Base-by-base conservation (phyloP, 1,140 invertebrate species). In the Trichonephila clavata region DNA sequence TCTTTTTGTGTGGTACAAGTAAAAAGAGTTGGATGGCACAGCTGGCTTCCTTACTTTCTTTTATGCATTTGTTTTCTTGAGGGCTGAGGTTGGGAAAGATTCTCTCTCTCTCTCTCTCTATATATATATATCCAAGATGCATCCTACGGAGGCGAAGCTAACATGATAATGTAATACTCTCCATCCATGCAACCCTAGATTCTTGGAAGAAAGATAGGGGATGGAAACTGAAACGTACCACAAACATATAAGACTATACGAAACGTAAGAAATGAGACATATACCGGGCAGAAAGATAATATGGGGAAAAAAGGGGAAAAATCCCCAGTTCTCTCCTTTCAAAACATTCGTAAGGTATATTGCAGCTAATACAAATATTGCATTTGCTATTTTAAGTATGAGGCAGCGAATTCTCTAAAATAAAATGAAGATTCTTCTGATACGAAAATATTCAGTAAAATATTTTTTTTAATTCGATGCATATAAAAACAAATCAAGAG, bases 41-140 rank as follows among this genome's bases (percentile, higher is more conserved):
- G 81, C 81, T 83, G 81, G 81, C 21, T 83, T 83, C 43, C 81
- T 83, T 50, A 50, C 50, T 50, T 59, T 83, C 81, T 59, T 83
- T 83, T 24, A 57, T 83, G 81, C 81, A 59, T 83, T 50, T 77
- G 32, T 77, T 77, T 39, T 27, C 71, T 39, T 18, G 71, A 18
- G 27, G 50, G 71, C 71, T 77, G 71, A 77, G 71, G 71, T 77
- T 77, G 71, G 24, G 32, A 68, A 77, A 27, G 27, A 77, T 77
- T 77, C 39, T 39, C 32, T 39, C 32, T 39, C 2, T 39, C 2
- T 4, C 0, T 39, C 2, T 4, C 2, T 39, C 27, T 77, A 32
- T 77, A 18, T 18, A 61, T 63, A 32, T 32, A 77, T 77, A 77
- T 77, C 24, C 71, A 18, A 32, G 71, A 27, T 32, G 16, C 71